Base-by-base conservation (phyloP, 2,888 invertebrate genomes). In the Drosophila cognata region DNA sequence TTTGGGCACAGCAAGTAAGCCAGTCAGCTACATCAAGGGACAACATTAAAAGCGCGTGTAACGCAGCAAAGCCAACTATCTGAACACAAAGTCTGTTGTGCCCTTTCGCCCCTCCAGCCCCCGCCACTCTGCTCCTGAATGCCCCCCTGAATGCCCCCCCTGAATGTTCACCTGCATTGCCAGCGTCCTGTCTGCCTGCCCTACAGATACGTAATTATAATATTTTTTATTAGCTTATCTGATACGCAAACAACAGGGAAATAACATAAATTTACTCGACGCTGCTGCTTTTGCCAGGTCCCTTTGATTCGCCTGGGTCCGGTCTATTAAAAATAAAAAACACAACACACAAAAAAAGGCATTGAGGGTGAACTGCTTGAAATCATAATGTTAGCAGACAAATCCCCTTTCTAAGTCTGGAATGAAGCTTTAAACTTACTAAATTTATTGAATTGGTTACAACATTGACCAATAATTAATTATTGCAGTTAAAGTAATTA, bases 201-300 rank as follows among this genome's bases (percentile, higher is more conserved):
- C 80, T 79, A 77, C 83, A 81, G 81, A 85, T 87, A 89, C 85
- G 90, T 92, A 93, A 93, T 92, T 93, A 92, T 91, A 92, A 92
- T 91, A 92, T 92, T 91, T 92, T 92, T 92, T 92, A 91, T 92
- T 91, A 91, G 91, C 92, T 92, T 92, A 92, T 92, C 92, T 92
- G 92, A 92, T 92, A 88, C 66, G 87, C 81, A 85, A 90, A 85
- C 74, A 88, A 88, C 86, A 89, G 88, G 82, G 81, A 91, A 92
- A 91, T 84, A 89, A 90, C 91, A 91, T 92, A 91, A 92, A 93
- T 92, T 92, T 76, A 72, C 65, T 65, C 68, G 70, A 66, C 65
- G 72, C 46, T 52, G 46, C 70, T 21, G 52, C 67, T 58, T 60
- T 71, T 71, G 55, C 78, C 70, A 59, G 52, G 56, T 52, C 56